These are phyloP conservation scores for Aphaenogaster rudis DNA, from an alignment of 1,140 invertebrate genomes.

Conservation along the genomic window DNA sequence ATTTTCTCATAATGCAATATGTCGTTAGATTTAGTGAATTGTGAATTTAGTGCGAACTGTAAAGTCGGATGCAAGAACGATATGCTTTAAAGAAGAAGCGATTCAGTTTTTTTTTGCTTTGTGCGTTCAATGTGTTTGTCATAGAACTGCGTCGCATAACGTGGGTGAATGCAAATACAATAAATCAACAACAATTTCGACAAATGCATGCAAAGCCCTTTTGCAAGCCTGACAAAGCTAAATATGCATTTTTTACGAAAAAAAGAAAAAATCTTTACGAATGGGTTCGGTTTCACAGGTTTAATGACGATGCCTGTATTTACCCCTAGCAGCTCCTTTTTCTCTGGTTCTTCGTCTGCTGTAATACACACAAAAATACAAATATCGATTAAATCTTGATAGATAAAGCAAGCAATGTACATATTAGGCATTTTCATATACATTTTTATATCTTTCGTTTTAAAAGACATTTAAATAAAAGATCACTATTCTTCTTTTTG, in stretches of 20 bases:
- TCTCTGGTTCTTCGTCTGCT: constrained; percentile 85
- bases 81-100: constrained; percentile 14
- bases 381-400: constrained; percentile 1
- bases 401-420: background rate
- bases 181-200: background rate
- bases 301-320: constrained; percentile 86
- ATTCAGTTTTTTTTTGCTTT: background rate
- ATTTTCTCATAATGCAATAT: background rate
- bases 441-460: background rate
- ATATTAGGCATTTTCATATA: background rate
- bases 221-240: constrained; percentile 75
- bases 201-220: constrained; percentile 72
- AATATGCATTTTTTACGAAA: constrained; percentile 70
- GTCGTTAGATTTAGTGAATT: constrained; percentile 16
- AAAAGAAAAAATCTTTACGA: constrained; percentile 86
- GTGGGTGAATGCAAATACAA: background rate
- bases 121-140: constrained; percentile 11
- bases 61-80: background rate
- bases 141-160: constrained; percentile 7
- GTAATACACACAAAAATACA: constrained; percentile 67
- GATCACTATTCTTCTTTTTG: background rate
- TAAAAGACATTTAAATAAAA: background rate
- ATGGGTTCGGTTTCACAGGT: constrained; percentile 86
- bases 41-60: background rate
- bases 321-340: constrained; percentile 86